These are phyloP conservation scores for Myiagra hebetior DNA, from an alignment of 2,113 vertebrate genomes.

Conservation along the genomic window DNA sequence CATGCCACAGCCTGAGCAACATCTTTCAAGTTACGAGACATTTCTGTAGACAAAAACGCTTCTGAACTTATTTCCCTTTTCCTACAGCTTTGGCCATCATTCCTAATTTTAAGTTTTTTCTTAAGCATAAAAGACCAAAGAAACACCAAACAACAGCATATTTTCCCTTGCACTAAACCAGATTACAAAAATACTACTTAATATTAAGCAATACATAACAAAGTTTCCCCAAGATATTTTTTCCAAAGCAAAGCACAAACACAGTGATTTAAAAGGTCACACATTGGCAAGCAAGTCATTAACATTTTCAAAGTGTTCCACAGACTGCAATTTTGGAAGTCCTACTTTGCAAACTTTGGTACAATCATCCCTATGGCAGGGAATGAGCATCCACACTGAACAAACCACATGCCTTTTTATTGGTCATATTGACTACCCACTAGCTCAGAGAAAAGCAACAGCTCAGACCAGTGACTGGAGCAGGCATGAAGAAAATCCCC, in stretches of 20 bases:
- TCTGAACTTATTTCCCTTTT: background rate
- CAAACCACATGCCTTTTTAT: background rate
- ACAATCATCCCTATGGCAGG: fast-evolving
- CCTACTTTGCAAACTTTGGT: background rate
- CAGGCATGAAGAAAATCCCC: background rate
- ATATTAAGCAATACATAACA: background rate
- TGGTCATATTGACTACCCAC: background rate
- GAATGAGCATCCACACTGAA: background rate
- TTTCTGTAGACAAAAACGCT: background rate
- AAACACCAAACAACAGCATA: background rate
- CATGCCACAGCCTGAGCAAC: background rate
- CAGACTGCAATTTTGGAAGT: background rate
- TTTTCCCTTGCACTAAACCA: background rate
- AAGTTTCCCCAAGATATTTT: background rate
- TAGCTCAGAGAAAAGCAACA: background rate
- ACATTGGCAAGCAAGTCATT: background rate
- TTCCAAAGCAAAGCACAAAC: background rate
- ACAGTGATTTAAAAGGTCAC: background rate
- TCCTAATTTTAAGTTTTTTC: background rate
- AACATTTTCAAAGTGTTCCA: background rate
- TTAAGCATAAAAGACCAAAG: background rate
- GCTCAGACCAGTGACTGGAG: background rate
- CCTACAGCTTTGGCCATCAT: background rate
- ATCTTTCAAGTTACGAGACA: background rate
- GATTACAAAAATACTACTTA: background rate